Evolutionary conservation across 2,113 vertebrate species (phyloP), one percentile per base, ranked within the genome.

Genomic region (Calyptomena viridis): DNA sequence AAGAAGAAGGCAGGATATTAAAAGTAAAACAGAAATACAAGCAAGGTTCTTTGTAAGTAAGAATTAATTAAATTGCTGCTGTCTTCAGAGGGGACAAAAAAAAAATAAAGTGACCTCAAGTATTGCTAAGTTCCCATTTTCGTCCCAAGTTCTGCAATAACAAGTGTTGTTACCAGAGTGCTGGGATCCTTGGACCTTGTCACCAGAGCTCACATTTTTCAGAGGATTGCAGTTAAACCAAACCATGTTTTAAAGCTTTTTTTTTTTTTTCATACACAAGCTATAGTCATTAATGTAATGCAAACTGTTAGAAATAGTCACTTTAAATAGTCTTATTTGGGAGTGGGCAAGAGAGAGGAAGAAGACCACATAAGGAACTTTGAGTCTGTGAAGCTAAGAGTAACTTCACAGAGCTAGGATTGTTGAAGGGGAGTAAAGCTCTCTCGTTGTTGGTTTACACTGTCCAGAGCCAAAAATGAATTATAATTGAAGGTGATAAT

Each of bases 1-100:
- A 71, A 90, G 27, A 67, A 79, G 69, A 35, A 27, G 12, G 19
- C 21, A 9, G 30, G 22, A 77, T 84, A 72, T 82, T 84, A 76
- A 94, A 91, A 92, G 50, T 30, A 85, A 94, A 96, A 84, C 66
- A 56, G 33, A 66, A 68, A 35, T 83, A 79, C 68, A 82, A 90
- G 53, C 55, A 92, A 37, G 21, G 52, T 68, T 86, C 50, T 82
- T 90, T 84, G 64, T 67, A 97, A 66, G 35, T 52, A 89, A 93
- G 63, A 94, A 88, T 93, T 16, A 69, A 85, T 92, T 95, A 47
- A 81, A 52, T 62, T 84, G 18, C 58, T 92, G 53, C 53, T 83
- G 40, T 76, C 55, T 93, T 94, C 16, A 17, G 19, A 39, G 6
- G 5, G 3, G 9, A 46, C 25, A 52, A 68, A 69, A 75, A 62